Percentiles rank a stretch among this genome's conserved stretches.
phyloP scores from a whole-genome alignment of 2,888 invertebrate species.

The Apoda limacodes region DNA sequence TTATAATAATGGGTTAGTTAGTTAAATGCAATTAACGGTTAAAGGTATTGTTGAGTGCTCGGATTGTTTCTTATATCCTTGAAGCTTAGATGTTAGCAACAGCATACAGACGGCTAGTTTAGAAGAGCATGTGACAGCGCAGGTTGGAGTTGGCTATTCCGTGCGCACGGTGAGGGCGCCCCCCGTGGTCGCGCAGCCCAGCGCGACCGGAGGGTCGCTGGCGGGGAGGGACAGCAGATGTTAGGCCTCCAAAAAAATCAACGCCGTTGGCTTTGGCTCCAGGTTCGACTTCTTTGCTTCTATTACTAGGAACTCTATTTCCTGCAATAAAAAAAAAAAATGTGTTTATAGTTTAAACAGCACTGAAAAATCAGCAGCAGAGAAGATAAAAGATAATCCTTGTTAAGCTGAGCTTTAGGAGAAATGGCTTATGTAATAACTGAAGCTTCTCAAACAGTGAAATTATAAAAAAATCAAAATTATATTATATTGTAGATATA shows the following conservation, averaged over 20 bases:
- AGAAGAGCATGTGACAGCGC: slow-evolving; percentile 71
- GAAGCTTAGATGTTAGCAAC: too few species aligned
- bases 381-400: slow-evolving; percentile 6
- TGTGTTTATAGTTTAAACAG: background rate
- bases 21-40: too few species aligned
- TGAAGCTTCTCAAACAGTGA: too few species aligned
- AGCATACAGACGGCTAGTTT: too few species aligned
- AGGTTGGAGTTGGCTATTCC: slow-evolving; percentile 71
- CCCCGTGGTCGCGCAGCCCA: slow-evolving; percentile 71
- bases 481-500: too few species aligned
- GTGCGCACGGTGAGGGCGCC: slow-evolving; percentile 73
- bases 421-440: too few species aligned
- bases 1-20: too few species aligned
- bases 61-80: too few species aligned
- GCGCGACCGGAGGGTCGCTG: slow-evolving; percentile 79
- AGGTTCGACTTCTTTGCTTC: slow-evolving; percentile 93
- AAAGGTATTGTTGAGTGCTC: too few species aligned
- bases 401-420: too few species aligned
- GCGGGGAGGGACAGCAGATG: slow-evolving; percentile 90
- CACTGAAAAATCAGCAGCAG: slow-evolving; percentile 3
- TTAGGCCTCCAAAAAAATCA: slow-evolving; percentile 93
- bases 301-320: slow-evolving; percentile 93
- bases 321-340: slow-evolving; percentile 48
- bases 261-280: slow-evolving; percentile 91
- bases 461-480: too few species aligned